Percentiles rank a stretch among this genome's conserved stretches.
Conservation (phyloP, 2,797 vertebrate species). For the Phrynocephalus guinanensis region DNA sequence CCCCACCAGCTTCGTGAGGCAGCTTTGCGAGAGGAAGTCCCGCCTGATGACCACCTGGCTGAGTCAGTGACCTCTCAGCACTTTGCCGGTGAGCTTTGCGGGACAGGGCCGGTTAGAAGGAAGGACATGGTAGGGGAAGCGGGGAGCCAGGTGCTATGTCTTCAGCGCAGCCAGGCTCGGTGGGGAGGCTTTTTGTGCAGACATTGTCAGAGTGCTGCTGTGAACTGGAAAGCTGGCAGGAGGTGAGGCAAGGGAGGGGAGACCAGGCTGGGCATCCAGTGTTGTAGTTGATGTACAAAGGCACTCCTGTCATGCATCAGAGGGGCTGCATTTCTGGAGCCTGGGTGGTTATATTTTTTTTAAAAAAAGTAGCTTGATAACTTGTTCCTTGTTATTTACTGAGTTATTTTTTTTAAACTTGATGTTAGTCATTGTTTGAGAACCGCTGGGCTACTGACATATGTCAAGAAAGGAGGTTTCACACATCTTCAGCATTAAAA, state of each 20-base stretch:
- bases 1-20: constrained; percentile 80
- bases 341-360: not conserved
- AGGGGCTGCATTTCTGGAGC: not conserved
- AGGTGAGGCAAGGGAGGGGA: not conserved
- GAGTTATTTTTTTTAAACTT: no score
- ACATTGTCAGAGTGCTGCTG: not conserved
- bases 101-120: not conserved
- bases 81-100: constrained; percentile 84
- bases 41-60: constrained; percentile 87
- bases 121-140: not conserved
- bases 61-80: constrained; percentile 86
- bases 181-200: no score
- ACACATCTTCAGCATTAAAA: no score
- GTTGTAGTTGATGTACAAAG: not conserved
- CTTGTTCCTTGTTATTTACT: not conserved
- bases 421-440: no score
- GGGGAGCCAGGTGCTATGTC: not conserved
- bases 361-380: not conserved
- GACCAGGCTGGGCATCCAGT: not conserved
- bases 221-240: not conserved
- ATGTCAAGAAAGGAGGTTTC: no score
- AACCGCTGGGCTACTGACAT: no score
- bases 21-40: constrained; percentile 81
- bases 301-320: not conserved
- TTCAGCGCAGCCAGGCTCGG: not conserved